Percentiles rank a stretch among this genome's conserved stretches.
Evolutionary conservation across 2,888 invertebrate species (phyloP).

Genomic region (Melanargia galathea): DNA sequence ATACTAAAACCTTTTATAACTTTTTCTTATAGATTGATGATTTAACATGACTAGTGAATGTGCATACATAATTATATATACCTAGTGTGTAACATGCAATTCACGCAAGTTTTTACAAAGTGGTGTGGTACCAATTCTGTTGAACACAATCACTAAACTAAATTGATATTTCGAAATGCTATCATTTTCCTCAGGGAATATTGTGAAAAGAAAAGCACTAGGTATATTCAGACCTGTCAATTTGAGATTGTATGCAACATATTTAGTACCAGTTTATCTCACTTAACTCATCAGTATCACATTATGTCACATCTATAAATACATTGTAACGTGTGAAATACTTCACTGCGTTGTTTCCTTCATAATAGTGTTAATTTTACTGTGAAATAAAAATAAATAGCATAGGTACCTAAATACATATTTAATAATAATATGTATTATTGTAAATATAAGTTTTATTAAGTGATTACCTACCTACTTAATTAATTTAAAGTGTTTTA

Average conservation of each 20-base stretch:
- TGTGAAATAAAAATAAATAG: constrained; percentile 5
- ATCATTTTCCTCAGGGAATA: no score
- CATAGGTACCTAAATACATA: neutral
- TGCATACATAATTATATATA: neutral
- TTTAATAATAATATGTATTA: neutral
- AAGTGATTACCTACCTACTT: no score
- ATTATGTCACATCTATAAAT: constrained; percentile 38
- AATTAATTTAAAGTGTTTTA: no score
- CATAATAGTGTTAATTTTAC: constrained; percentile 9
- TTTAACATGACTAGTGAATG: neutral
- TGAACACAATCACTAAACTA: no score
- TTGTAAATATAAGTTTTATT: no score
- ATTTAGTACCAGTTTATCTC: constrained; percentile 21
- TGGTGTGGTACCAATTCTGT: no score
- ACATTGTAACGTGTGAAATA: constrained; percentile 30
- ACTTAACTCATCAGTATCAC: constrained; percentile 14
- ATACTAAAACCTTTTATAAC: no score
- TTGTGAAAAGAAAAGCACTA: no score
- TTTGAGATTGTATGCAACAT: no score
- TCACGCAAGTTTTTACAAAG: neutral
- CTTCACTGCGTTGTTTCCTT: constrained; percentile 10
- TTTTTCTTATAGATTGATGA: neutral
- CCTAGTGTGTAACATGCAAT: neutral
- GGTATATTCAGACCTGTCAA: no score
- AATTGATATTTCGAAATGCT: no score